Evolutionary conservation across 2,797 vertebrate species (phyloP).

Genomic region (Cossypha polioptera): DNA sequence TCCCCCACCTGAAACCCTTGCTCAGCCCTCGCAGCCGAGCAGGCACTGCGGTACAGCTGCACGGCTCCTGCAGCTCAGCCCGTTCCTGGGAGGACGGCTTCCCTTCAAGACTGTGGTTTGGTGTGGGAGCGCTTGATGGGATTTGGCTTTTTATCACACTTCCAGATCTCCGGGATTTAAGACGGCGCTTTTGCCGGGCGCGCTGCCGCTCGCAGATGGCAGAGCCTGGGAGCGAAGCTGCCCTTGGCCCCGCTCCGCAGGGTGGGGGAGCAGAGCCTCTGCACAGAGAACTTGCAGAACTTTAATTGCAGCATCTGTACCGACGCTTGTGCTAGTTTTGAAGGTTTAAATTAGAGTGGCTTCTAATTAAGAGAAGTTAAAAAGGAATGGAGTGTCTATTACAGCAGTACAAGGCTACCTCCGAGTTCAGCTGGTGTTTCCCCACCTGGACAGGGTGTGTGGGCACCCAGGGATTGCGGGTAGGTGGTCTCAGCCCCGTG

Average conservation of each 20-base stretch:
- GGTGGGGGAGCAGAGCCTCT: background rate
- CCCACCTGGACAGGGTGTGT: background rate
- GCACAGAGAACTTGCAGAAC: background rate
- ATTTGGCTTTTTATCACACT: constrained; percentile 5
- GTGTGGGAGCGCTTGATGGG: constrained; percentile 6
- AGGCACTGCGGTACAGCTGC: background rate
- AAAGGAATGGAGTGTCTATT: background rate
- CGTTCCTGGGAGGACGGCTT: background rate
- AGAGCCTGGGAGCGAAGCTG: background rate
- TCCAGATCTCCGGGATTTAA: background rate
- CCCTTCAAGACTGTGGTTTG: background rate
- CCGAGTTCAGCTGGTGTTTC: background rate
- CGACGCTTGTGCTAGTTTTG: background rate
- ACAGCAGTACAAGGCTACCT: background rate
- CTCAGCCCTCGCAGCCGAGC: background rate
- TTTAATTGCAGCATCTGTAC: constrained; percentile 35
- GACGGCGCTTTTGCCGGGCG: background rate
- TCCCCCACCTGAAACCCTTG: background rate
- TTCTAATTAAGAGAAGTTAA: constrained; percentile 20
- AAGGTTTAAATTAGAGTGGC: background rate
- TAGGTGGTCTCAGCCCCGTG: background rate
- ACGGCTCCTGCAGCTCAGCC: background rate
- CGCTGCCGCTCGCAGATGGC: constrained; percentile 20
- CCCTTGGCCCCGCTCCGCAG: background rate
- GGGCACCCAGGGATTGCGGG: background rate